Evolutionary conservation across 2,113 vertebrate genomes (phyloP), one percentile per base, ranked within the genome.

Genomic region (Mellivora capensis): DNA sequence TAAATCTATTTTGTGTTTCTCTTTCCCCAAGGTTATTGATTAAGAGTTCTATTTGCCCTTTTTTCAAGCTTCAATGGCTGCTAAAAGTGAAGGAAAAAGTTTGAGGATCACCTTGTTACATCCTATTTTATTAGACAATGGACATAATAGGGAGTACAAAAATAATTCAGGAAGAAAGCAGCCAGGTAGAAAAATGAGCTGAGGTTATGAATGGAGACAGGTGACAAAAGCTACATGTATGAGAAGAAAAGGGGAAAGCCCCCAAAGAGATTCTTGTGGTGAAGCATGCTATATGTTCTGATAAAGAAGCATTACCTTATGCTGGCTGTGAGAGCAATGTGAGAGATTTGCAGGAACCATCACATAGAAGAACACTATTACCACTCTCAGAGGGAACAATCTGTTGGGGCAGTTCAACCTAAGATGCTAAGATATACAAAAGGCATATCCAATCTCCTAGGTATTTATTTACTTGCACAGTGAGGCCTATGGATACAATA

Each of bases 1-100:
- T 90, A 67, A 84, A 79, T 87, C 49, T 52, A 79, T 90, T 91
- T 82, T 69, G 7, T 82, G 59, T 79, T 95, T 87, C 90, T 93
- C 49, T 89, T 59, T 84, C 37, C 76, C 49, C 1, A 0, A 74
- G 59, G 29, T 87, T 95, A 76, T 76, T 79, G 83, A 94, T 86
- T 89, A 57, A 93, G 74, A 81, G 10, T 69, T 94, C 76, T 93
- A 14, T 90, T 96, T 87, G 12, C 20, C 96, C 61, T 89, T 2
- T 69, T 20, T 84, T 93, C 54, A 90, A 90, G 39, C 74, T 64
- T 71, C 80, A 84, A 47, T 80, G 74, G 12, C 34, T 87, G 17
- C n/a, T 72, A 39, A 77, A 93, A 77, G 67, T 39, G 6, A 42
- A 77, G 44, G 21, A 14, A 34, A 49, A 76, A 67, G 17, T n/a